phyloP scores from a whole-genome alignment of 2,113 vertebrate species.

The Pseudopodoces humilis region DNA sequence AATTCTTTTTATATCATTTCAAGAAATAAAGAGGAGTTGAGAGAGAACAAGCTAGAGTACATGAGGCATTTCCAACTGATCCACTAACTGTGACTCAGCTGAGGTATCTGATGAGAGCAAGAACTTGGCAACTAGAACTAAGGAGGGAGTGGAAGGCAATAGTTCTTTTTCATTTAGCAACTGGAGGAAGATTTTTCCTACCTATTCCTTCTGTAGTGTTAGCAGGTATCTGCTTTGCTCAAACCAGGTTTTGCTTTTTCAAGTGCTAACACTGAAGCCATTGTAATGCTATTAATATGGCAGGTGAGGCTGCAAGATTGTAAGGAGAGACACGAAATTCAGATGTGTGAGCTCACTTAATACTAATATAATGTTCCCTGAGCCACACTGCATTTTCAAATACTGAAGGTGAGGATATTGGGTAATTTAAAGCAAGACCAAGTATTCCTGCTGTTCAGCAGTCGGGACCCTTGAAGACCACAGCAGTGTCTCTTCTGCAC shows the following conservation, averaged over 20 bases:
- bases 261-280: neutral
- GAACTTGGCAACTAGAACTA: neutral
- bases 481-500: neutral
- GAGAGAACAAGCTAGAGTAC: neutral
- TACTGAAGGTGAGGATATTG: neutral
- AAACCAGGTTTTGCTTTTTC: neutral
- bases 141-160: neutral
- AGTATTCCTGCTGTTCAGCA: fast-evolving
- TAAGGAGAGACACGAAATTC: neutral
- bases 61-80: neutral
- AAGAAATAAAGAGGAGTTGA: neutral
- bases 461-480: neutral
- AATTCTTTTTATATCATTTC: neutral
- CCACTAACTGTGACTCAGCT: neutral
- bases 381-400: neutral
- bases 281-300: neutral
- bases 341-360: neutral
- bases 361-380: neutral
- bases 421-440: neutral
- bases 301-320: neutral
- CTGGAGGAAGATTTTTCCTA: neutral
- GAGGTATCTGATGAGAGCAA: neutral
- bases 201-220: neutral
- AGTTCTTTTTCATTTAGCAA: neutral
- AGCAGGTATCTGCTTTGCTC: neutral